Percentiles rank a stretch among this genome's conserved stretches.
Evolutionary conservation across 2,888 invertebrate species (phyloP).

Genomic region (Calameuta pallipes): DNA sequence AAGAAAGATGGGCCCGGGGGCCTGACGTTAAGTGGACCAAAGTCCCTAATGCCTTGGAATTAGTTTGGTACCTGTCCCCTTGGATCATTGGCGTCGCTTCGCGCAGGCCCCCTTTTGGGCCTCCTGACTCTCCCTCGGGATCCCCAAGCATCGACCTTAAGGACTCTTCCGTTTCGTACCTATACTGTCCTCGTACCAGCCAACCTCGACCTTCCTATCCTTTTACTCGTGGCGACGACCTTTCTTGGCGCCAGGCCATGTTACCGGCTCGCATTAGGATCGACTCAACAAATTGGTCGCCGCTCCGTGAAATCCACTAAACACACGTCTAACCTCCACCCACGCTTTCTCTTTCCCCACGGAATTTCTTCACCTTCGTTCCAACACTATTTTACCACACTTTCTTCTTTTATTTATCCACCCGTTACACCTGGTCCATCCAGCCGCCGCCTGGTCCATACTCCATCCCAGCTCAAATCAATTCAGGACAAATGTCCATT

Average conservation of each 20-base stretch:
- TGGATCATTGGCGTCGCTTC: constrained; percentile 15
- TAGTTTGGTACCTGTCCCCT: constrained; percentile 28
- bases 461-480: not conserved
- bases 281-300: constrained; percentile 44
- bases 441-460: not conserved
- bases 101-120: not conserved
- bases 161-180: not conserved
- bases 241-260: constrained; percentile 32
- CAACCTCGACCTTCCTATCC: not conserved
- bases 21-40: constrained; percentile 1
- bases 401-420: not conserved
- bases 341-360: constrained; percentile 12
- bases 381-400: not conserved
- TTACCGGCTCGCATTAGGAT: constrained; percentile 34
- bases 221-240: constrained; percentile 14
- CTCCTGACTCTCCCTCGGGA: not conserved
- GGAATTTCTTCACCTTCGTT: not conserved
- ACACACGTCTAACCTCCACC: constrained; percentile 9
- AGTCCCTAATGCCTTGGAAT: constrained; percentile 29
- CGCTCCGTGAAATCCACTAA: constrained; percentile 13
- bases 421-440: not conserved
- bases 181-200: not conserved
- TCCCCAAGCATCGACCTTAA: constrained; percentile 9
- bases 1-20: not conserved
- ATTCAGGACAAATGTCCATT: not conserved